These are phyloP conservation scores for Blennius ocellaris DNA, from an alignment of 2,113 vertebrate species.

Conservation along the genomic window DNA sequence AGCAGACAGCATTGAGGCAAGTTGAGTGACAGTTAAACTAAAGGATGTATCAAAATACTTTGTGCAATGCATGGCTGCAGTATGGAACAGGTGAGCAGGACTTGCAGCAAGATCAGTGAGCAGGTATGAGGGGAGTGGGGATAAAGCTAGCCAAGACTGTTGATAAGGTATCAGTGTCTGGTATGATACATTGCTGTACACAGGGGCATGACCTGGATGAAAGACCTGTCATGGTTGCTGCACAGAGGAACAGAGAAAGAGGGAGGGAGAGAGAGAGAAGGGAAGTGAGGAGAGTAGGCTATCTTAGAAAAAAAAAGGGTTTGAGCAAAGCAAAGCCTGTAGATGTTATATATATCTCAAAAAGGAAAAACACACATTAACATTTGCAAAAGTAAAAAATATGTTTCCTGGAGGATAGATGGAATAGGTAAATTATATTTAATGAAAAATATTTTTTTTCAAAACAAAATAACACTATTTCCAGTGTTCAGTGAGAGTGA, in stretches of 20 bases:
- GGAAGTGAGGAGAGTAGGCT: background rate
- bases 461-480: background rate
- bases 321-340: too few species aligned
- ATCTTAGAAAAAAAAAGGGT: too few species aligned
- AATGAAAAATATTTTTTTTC: too few species aligned
- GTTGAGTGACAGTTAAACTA: background rate
- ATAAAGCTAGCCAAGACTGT: constrained; percentile 24
- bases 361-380: too few species aligned
- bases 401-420: too few species aligned
- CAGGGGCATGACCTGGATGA: constrained; percentile 50
- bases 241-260: background rate
- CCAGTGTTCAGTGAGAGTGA: background rate
- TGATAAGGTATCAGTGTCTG: constrained; percentile 58
- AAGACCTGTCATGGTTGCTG: constrained; percentile 23
- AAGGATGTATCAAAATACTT: background rate
- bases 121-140: constrained; percentile 38
- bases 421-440: too few species aligned
- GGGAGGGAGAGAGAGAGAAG: background rate
- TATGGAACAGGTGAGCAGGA: constrained; percentile 84
- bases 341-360: too few species aligned
- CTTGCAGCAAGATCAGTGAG: constrained; percentile 85
- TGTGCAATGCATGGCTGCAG: constrained; percentile 86
- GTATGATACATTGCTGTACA: constrained; percentile 44
- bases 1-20: background rate
- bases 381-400: too few species aligned